phyloP scores from a whole-genome alignment of 1,140 invertebrate genomes.

The Calliopsis andreniformis region DNA sequence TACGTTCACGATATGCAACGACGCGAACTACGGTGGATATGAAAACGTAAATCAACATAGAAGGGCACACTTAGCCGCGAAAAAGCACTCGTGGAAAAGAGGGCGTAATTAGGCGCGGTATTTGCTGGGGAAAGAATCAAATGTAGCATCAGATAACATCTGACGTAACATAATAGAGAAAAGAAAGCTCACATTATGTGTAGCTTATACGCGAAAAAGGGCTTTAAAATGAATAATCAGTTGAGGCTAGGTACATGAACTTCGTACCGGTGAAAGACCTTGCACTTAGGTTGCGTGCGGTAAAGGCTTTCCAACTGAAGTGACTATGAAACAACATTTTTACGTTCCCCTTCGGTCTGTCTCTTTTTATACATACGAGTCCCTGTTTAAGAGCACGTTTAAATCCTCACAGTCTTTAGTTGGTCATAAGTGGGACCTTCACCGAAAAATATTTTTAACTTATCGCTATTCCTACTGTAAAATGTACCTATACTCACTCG shows the following conservation, averaged over 20 bases:
- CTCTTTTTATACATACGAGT: constrained; percentile 94
- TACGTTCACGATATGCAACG: constrained; percentile 78
- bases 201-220: constrained; percentile 23
- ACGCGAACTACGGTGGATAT: constrained; percentile 76
- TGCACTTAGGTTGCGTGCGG: constrained; percentile 86
- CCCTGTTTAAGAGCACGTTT: constrained; percentile 38
- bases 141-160: constrained; percentile 14
- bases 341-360: constrained; percentile 90
- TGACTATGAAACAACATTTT: constrained; percentile 84
- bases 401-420: constrained; percentile 77
- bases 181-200: constrained; percentile 6
- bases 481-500: constrained; percentile 90
- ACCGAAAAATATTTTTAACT: constrained; percentile 87
- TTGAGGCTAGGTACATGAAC: constrained; percentile 85
- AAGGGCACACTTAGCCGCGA: constrained; percentile 57
- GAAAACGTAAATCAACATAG: constrained; percentile 77
- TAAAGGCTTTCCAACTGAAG: constrained; percentile 84
- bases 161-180: not conserved
- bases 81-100: not conserved
- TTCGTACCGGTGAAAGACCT: constrained; percentile 90
- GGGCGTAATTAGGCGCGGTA: constrained; percentile 16
- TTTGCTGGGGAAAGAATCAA: not conserved
- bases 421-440: constrained; percentile 85
- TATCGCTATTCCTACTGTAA: constrained; percentile 88
- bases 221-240: constrained; percentile 80